Base-by-base conservation (phyloP, 1,140 invertebrate genomes). In the Triops longicaudatus region DNA sequence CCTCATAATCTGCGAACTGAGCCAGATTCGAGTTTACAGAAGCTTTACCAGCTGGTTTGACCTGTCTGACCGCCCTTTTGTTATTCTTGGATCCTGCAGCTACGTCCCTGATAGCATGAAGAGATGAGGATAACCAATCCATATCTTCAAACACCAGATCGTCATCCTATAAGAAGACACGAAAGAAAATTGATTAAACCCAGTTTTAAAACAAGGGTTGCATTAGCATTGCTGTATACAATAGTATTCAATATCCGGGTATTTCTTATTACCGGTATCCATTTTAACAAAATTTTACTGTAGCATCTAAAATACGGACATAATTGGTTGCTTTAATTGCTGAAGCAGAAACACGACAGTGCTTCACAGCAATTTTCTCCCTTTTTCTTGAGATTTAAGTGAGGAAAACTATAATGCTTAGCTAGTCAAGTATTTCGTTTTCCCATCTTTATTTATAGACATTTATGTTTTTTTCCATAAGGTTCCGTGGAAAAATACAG, bases 91-190 rank as follows among this genome's bases (percentile, higher is more conserved):
- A n/a, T 17, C 14, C 44, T 63, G 44, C 50, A 17, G 50, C 50
- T 17, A 63, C 50, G 50, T 63, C 50, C 50, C 14, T 22, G 22
- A 63, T 22, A 17, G 17, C 50, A 5, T 2, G n/a, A 63, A 14
- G 14, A 63, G 50, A 63, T 17, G n/a, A 3, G 10, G 50, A 63
- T 63, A 63, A 63, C 50, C 50, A 63, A 63, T 63, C 50, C 50
- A 63, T 63, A 63, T 63, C 50, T n/a, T 63, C 50, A 17, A 63
- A 63, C 50, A 63, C 50, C 50, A 63, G 3, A 63, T 63, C 50
- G 50, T 63, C 50, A 63, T 63, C 50, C 50, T 63, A 63, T 17
- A 14, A 5, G 50, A 0, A 9, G 22, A 63, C 10, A 63, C 6
- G 22, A 14, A 63, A 63, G 17, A 63, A 14, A 22, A 22, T 12